phyloP scores from a whole-genome alignment of 1,140 invertebrate genomes.

The Drosophila cardini region DNA sequence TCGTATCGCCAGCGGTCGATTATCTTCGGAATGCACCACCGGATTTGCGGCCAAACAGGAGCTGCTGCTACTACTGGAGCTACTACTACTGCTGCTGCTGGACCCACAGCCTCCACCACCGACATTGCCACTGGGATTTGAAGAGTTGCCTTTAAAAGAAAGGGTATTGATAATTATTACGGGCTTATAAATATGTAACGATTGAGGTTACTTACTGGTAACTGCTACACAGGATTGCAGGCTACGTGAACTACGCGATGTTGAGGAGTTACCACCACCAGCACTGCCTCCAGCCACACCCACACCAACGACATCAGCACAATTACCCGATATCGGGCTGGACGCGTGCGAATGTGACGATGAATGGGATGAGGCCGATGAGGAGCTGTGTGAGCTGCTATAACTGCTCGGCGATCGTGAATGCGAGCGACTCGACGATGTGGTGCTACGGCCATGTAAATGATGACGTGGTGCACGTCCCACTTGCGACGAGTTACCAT shows the following conservation, averaged over 20 bases:
- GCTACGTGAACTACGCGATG: constrained; percentile 51
- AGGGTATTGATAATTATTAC: background rate
- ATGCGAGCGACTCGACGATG: constrained; percentile 86
- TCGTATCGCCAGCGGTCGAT: constrained; percentile 94
- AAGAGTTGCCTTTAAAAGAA: constrained; percentile 59
- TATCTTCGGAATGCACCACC: constrained; percentile 88
- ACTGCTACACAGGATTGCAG: constrained; percentile 62
- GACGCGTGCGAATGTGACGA: constrained; percentile 84
- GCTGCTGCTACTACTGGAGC: constrained; percentile 69
- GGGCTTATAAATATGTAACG: background rate
- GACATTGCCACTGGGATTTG: constrained; percentile 81
- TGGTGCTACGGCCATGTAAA: constrained; percentile 81
- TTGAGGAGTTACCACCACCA: constrained; percentile 14
- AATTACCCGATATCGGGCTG: constrained; percentile 76
- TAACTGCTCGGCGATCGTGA: constrained; percentile 85
- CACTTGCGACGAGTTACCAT: constrained; percentile 39
- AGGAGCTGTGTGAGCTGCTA: constrained; percentile 83
- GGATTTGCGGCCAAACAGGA: constrained; percentile 78
- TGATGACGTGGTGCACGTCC: constrained; percentile 54
- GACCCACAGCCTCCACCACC: constrained; percentile 66
- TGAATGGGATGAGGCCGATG: constrained; percentile 82
- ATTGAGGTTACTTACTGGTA: constrained; percentile 69
- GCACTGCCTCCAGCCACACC: constrained; percentile 29
- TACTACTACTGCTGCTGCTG: constrained; percentile 78
- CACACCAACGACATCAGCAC: constrained; percentile 65